phyloP scores from a whole-genome alignment of 37 sponge, comb jelly and placozoan genomes.

The Hexactinellida sp. region DNA sequence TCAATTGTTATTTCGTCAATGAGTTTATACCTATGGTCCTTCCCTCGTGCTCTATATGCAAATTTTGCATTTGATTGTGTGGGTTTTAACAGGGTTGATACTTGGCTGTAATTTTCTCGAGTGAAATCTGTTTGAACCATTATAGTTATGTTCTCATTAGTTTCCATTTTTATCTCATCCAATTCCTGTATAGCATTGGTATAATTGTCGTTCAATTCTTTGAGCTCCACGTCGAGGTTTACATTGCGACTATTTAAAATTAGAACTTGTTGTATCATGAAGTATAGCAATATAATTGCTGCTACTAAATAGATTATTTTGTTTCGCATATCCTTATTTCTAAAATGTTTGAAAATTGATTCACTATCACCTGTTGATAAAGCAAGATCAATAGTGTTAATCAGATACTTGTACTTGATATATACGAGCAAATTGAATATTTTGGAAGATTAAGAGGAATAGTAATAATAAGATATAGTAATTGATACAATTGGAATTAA shows the following conservation, averaged over 20 bases:
- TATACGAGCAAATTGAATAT: too few species aligned
- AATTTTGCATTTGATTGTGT: neutral
- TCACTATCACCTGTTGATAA: too few species aligned
- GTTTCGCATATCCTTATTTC: too few species aligned
- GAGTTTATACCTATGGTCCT: neutral
- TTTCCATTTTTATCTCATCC: neutral
- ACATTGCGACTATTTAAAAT: neutral
- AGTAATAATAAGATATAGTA: too few species aligned
- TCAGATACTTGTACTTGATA: too few species aligned
- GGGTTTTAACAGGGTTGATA: neutral
- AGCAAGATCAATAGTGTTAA: too few species aligned
- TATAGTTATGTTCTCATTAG: neutral
- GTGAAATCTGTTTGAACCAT: neutral
- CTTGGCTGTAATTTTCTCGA: neutral
- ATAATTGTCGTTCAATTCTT: neutral
- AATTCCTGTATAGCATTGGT: neutral
- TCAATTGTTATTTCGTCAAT: neutral
- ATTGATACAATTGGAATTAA: too few species aligned
- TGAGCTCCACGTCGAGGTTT: neutral
- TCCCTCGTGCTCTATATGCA: neutral
- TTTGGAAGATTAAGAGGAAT: too few species aligned
- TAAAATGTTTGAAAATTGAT: too few species aligned
- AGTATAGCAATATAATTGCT: neutral
- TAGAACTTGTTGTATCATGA: neutral
- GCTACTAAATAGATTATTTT: neutral